Evolutionary conservation across 2,113 vertebrate genomes (phyloP).

Genomic region (Etia nguti): DNA sequence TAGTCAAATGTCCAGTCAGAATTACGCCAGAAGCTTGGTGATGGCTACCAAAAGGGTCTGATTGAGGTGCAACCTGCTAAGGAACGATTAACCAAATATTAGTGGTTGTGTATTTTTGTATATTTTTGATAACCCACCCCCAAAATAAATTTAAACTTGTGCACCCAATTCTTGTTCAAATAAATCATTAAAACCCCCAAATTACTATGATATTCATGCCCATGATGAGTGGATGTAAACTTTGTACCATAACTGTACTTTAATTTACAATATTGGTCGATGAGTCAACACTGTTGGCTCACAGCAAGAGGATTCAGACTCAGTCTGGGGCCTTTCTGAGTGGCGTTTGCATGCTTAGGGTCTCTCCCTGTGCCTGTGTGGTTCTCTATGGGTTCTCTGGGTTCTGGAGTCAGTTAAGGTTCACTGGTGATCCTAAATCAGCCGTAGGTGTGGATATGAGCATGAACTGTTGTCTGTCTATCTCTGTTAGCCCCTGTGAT

Average conservation of each 20-base stretch:
- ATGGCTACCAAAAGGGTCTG: not conserved
- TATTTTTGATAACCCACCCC: not conserved
- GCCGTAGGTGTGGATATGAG: not conserved
- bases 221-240: not conserved
- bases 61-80: not conserved
- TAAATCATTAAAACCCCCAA: not conserved
- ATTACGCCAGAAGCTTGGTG: not conserved
- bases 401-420: not conserved
- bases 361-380: not conserved
- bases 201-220: not conserved
- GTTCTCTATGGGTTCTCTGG: not conserved
- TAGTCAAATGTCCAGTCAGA: not conserved
- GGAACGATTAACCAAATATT: not conserved
- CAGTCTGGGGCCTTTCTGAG: not conserved
- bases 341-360: accelerated
- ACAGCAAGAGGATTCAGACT: not conserved
- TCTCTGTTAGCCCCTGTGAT: not conserved
- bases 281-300: not conserved
- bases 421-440: not conserved
- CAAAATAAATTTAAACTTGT: not conserved
- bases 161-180: not conserved
- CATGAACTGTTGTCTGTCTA: not conserved
- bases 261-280: not conserved
- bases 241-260: not conserved
- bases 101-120: not conserved